Conservation (phyloP, 2,797 vertebrate species). For the Takifugu ocellatus region DNA sequence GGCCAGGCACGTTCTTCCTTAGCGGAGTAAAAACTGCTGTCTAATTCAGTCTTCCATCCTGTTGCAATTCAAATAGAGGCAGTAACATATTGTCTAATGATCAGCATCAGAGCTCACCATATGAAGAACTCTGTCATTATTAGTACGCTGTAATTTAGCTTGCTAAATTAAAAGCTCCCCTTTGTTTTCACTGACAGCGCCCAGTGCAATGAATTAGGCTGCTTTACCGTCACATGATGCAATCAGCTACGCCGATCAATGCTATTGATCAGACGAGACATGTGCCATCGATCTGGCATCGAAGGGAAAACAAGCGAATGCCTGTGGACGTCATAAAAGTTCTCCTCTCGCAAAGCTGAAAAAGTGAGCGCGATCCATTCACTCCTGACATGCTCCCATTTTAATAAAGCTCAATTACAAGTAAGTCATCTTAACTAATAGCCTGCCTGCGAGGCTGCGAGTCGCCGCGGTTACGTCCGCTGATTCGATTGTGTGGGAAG, state of each 20-base stretch:
- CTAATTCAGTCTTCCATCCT: neutral
- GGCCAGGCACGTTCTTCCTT: neutral
- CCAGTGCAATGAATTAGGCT: constrained; percentile 19
- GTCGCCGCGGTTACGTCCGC: constrained; percentile 16
- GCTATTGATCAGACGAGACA: constrained; percentile 34
- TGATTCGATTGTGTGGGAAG: constrained; percentile 42
- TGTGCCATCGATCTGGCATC: constrained; percentile 29
- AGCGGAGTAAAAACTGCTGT: neutral
- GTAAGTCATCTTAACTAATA: constrained; percentile 13
- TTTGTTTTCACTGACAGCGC: constrained; percentile 14
- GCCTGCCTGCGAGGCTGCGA: neutral
- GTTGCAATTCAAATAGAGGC: constrained; percentile 18
- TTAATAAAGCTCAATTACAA: constrained; percentile 54
- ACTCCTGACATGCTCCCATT: constrained; percentile 22
- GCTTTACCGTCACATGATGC: constrained; percentile 25
- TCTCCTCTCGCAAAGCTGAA: neutral
- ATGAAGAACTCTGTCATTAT: neutral
- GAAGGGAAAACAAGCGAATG: constrained; percentile 4
- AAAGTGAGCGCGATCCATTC: constrained; percentile 1
- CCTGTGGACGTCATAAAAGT: constrained; percentile 34
- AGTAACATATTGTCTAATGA: constrained; percentile 2
- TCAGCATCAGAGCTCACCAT: neutral
- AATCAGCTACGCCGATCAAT: constrained; percentile 39
- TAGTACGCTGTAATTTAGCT: constrained; percentile 5
- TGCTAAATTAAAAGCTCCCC: constrained; percentile 37